phyloP scores from a whole-genome alignment of 2,888 invertebrate genomes.

The Camptogramma bilineatum region DNA sequence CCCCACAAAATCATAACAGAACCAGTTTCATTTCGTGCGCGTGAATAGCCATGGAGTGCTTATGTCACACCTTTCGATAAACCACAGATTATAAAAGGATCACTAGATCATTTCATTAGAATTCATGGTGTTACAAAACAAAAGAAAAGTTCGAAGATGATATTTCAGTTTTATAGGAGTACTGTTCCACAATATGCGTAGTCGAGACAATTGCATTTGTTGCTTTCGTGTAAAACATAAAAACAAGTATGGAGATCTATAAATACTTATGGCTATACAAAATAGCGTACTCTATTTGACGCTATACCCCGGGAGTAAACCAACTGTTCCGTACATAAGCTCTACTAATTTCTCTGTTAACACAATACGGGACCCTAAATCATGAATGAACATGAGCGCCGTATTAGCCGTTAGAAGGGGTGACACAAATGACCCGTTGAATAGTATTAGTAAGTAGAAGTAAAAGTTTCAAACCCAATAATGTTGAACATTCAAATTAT shows the following conservation, averaged over 20 bases:
- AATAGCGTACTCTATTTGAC: slow-evolving; percentile 22
- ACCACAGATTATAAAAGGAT: slow-evolving; percentile 20
- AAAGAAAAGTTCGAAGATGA: too few relatives aligned
- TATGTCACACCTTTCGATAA: slow-evolving; percentile 77
- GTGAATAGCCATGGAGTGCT: slow-evolving; percentile 72
- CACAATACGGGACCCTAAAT: slow-evolving; percentile 73
- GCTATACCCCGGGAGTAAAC: slow-evolving; percentile 26
- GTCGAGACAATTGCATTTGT: too few relatives aligned
- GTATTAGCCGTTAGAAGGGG: slow-evolving; percentile 67
- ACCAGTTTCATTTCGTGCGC: slow-evolving; percentile 71
- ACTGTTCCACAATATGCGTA: too few relatives aligned
- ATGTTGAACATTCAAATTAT: slow-evolving; percentile 16
- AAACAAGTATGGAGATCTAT: too few relatives aligned
- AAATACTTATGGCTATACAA: neutral
- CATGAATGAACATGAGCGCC: slow-evolving; percentile 77
- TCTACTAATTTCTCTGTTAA: slow-evolving; percentile 76
- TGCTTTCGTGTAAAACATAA: too few relatives aligned
- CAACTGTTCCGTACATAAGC: slow-evolving; percentile 36
- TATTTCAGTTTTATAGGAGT: too few relatives aligned
- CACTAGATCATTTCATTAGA: slow-evolving; percentile 12
- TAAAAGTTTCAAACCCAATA: slow-evolving; percentile 59
- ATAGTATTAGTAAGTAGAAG: too few relatives aligned
- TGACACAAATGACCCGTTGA: slow-evolving; percentile 63
- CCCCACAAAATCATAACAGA: slow-evolving; percentile 68
- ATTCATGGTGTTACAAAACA: too few relatives aligned